phyloP scores from a whole-genome alignment of 2,888 invertebrate species.

The Phortica magna region DNA sequence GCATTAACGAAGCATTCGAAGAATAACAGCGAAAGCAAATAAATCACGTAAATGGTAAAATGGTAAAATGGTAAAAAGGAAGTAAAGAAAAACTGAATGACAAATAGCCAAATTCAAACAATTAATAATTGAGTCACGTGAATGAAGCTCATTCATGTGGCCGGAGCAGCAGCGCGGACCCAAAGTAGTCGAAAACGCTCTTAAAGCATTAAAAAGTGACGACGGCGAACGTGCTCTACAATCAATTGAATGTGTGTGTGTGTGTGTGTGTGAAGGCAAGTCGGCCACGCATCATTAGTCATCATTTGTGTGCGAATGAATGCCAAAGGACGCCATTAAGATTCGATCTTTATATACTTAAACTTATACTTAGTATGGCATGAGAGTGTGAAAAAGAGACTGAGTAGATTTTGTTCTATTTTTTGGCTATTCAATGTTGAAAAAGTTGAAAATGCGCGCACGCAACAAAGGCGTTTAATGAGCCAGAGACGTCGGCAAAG shows the following conservation, averaged over 20 bases:
- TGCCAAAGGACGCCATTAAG: not conserved
- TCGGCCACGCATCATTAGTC: conserved; percentile 27
- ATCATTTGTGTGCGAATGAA: conserved; percentile 20
- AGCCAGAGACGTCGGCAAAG: not conserved
- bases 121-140: conserved; percentile 65
- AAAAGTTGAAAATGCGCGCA: conserved; percentile 2
- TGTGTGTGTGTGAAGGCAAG: not conserved
- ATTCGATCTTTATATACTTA: no score
- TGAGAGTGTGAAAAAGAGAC: no score
- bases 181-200: no score
- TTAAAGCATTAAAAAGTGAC: no score
- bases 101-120: conserved; percentile 62
- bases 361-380: no score
- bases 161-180: no score
- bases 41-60: conserved; percentile 25
- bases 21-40: conserved; percentile 15
- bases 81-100: conserved; percentile 53
- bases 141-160: conserved; percentile 39
- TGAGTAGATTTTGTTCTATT: not conserved
- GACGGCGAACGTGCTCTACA: not conserved
- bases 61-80: conserved; percentile 22
- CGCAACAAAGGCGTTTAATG: conserved; percentile 11
- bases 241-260: not conserved
- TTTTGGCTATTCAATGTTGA: not conserved
- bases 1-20: not conserved